Percentiles rank a stretch among this genome's conserved stretches.
Conservation (phyloP, 1,140 invertebrate genomes). For the Ceratosolen fusciceps region DNA sequence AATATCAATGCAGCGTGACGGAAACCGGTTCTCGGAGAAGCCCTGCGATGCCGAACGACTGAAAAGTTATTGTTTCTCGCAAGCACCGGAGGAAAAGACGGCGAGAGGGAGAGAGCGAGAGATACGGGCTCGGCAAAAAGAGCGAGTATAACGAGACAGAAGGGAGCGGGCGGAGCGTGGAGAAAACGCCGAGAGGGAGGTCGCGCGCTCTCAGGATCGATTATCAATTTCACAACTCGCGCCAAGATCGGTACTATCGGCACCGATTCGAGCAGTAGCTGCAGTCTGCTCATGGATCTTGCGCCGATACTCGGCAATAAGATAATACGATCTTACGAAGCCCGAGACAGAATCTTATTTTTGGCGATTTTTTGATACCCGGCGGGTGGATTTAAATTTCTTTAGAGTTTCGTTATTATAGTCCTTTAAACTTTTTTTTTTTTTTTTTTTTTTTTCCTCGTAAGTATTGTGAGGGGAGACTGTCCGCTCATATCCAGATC, state of each 20-base stretch:
- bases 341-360: not conserved
- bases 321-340: conserved; percentile 2
- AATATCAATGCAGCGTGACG: conserved; percentile 40
- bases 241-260: conserved; percentile 37
- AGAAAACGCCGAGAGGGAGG: conserved; percentile 36
- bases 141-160: not conserved
- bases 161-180: not conserved
- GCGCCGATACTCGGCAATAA: not conserved
- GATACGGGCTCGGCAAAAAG: not conserved
- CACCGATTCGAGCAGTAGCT: conserved; percentile 3
- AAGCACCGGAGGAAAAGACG: not conserved
- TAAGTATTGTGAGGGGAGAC: not conserved
- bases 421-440: not conserved
- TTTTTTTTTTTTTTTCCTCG: too few species aligned
- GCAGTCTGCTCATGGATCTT: conserved; percentile 23
- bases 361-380: conserved; percentile 3
- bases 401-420: not conserved
- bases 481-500: not conserved
- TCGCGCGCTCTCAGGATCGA: conserved; percentile 35
- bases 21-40: conserved; percentile 49
- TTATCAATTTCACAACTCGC: conserved; percentile 49
- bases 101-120: not conserved
- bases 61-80: conserved; percentile 41
- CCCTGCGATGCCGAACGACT: conserved; percentile 19
- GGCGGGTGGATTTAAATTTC: conserved; percentile 33